A percentile compares a stretch with the other conserved stretches of the same genome.
These are phyloP conservation scores for Neria commutata DNA, from an alignment of 2,888 invertebrate species.

Conservation along the genomic window DNA sequence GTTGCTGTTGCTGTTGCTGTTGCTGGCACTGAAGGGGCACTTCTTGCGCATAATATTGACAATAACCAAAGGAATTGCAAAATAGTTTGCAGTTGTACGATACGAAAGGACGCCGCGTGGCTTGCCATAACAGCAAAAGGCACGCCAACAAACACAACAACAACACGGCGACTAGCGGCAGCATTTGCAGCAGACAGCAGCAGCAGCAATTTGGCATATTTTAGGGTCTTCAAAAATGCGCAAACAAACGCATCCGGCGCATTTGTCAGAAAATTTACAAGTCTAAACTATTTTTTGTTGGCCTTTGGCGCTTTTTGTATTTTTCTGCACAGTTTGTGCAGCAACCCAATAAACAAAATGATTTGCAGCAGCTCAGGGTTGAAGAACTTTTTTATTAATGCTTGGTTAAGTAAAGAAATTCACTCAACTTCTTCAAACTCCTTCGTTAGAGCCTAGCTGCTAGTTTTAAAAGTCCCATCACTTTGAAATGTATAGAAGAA, in stretches of 20 bases:
- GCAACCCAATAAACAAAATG: neutral
- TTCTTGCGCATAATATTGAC: neutral
- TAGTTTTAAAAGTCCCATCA: no score
- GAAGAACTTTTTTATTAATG: no score
- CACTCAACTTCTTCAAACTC: no score
- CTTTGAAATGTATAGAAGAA: no score
- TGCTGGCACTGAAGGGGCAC: neutral
- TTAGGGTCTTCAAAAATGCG: constrained; percentile 18
- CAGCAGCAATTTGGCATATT: constrained; percentile 47
- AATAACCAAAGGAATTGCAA: constrained; percentile 3
- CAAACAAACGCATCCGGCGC: neutral
- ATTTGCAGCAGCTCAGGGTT: no score
- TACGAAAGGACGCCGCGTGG: neutral
- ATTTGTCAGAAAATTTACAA: neutral
- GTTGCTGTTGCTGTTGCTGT: neutral
- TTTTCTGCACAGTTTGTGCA: neutral
- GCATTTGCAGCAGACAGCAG: no score
- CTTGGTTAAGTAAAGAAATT: no score
- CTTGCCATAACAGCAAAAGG: neutral
- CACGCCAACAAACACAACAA: neutral
- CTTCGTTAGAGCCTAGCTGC: no score
- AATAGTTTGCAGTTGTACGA: constrained; percentile 1
- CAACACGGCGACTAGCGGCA: no score
- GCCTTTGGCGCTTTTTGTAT: neutral
- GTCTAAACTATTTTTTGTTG: neutral